Conservation (phyloP, 2,797 vertebrate species). For the Malacoraja senta region DNA sequence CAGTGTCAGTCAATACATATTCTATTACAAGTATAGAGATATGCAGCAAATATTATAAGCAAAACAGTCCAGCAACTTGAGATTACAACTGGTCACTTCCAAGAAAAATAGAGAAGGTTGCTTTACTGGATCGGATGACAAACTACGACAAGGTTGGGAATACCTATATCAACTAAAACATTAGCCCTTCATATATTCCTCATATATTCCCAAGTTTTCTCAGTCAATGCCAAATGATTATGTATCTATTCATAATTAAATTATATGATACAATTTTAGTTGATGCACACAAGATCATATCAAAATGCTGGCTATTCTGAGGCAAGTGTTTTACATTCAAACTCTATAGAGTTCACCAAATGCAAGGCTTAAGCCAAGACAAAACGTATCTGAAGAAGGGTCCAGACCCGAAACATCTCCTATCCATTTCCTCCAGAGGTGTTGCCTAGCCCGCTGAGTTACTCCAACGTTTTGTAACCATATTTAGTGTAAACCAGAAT, state of each 20-base stretch:
- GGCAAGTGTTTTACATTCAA: too few relatives aligned
- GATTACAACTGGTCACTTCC: not conserved
- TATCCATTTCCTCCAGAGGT: too few relatives aligned
- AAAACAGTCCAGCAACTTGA: not conserved
- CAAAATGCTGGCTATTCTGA: too few relatives aligned
- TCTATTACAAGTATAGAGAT: not conserved
- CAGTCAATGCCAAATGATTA: not conserved
- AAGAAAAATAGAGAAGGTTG: not conserved
- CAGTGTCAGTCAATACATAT: not conserved
- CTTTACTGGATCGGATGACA: not conserved
- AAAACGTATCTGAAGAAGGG: too few relatives aligned
- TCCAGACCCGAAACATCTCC: too few relatives aligned
- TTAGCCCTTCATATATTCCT: not conserved
- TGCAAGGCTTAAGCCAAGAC: too few relatives aligned
- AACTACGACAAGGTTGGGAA: not conserved
- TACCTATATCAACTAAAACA: not conserved
- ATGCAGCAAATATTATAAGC: not conserved
- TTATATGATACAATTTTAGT: not conserved
- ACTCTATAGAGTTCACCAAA: too few relatives aligned
- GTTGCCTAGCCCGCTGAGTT: too few relatives aligned
- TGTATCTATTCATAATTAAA: not conserved
- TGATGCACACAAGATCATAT: too few relatives aligned
- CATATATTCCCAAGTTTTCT: not conserved
- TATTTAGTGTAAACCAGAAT: too few relatives aligned
- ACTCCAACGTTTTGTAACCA: too few relatives aligned